Evolutionary conservation across 2,113 vertebrate species (phyloP).

Genomic region (Elachura formosa): DNA sequence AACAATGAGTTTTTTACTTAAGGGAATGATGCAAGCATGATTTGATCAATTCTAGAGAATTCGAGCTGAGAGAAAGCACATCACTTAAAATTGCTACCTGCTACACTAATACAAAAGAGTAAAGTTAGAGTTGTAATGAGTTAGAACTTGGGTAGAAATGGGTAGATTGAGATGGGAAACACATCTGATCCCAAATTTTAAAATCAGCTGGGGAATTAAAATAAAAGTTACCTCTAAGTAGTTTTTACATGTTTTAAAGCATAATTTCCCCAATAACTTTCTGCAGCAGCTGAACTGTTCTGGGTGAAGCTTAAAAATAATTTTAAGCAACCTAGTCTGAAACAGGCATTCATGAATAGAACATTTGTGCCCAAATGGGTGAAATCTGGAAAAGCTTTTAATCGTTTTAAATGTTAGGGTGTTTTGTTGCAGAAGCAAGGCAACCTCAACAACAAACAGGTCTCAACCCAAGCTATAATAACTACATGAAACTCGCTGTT

Average conservation of each 20-base stretch:
- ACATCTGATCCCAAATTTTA: not conserved
- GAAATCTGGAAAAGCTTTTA: not conserved
- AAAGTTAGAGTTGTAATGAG: not conserved
- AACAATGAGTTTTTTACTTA: not conserved
- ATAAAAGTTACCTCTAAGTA: not conserved
- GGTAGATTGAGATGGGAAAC: not conserved
- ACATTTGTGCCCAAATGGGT: not conserved
- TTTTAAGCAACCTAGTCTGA: not conserved
- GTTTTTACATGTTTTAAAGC: not conserved
- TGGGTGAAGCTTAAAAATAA: not conserved
- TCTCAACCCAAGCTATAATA: not conserved
- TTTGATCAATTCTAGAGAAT: not conserved
- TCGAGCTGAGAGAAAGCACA: not conserved
- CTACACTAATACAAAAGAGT: not conserved
- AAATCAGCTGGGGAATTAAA: not conserved
- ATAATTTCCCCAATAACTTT: not conserved
- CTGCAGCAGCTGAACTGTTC: not conserved
- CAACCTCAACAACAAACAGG: not conserved
- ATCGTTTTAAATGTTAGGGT: not conserved
- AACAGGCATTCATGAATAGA: not conserved
- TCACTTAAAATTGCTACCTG: not conserved
- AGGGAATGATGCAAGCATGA: not conserved
- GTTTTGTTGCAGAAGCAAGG: not conserved
- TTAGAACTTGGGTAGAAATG: not conserved
- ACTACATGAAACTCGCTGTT: not conserved